Conservation (phyloP, 2,797 vertebrate species). For the Parambassis ranga region DNA sequence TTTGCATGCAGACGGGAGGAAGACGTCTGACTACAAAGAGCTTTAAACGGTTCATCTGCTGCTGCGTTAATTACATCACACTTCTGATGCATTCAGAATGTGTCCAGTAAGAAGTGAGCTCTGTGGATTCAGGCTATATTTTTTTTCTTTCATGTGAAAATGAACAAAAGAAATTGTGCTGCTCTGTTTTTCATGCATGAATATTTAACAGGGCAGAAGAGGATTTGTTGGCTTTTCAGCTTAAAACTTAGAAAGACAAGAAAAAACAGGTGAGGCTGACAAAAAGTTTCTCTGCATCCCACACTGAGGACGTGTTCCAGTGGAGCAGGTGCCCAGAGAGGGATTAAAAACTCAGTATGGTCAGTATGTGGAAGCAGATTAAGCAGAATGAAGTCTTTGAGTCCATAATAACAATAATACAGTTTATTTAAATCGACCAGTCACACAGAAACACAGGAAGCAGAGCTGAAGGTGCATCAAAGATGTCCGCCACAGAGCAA, state of each 20-base stretch:
- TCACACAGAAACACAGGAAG: background rate
- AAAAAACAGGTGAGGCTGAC: slow-evolving; percentile 26
- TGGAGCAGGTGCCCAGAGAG: background rate
- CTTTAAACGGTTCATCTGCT: slow-evolving; percentile 1
- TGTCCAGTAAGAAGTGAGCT: background rate
- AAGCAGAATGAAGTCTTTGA: background rate
- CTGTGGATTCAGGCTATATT: slow-evolving; percentile 1
- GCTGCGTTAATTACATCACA: slow-evolving; percentile 8
- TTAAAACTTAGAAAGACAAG: slow-evolving; percentile 35
- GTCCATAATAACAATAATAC: background rate
- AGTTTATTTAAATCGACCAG: background rate
- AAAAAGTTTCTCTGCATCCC: background rate
- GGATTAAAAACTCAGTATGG: slow-evolving; percentile 20
- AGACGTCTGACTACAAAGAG: background rate
- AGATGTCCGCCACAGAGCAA: no score
- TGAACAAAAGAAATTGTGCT: slow-evolving; percentile 11
- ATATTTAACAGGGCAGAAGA: slow-evolving; percentile 30
- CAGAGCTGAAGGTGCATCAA: background rate
- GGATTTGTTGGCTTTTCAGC: slow-evolving; percentile 49
- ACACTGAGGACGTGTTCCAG: slow-evolving; percentile 8
- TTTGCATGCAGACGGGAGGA: background rate
- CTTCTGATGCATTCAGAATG: slow-evolving; percentile 10
- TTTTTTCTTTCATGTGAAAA: slow-evolving; percentile 19
- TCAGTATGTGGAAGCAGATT: background rate
- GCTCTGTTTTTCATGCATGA: slow-evolving; percentile 15